These are phyloP conservation scores for Aurelia aurita complex sp. Pacific DNA, from an alignment of 30 jellyfish, hydroid and myxozoan species.

Conservation along the genomic window DNA sequence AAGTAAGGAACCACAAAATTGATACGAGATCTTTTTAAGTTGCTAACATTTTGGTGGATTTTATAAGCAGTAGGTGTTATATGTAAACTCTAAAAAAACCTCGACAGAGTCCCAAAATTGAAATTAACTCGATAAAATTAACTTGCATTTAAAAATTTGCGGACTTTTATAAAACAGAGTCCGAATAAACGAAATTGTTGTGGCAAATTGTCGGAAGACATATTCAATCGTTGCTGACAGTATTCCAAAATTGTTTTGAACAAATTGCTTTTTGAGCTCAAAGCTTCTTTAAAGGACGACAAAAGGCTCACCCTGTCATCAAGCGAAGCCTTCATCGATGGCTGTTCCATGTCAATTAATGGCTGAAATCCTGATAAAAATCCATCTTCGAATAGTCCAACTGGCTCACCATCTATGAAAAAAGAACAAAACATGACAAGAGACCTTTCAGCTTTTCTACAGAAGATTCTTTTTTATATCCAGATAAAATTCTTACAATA, in stretches of 20 bases:
- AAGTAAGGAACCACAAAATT: too few species aligned
- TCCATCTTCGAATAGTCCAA: constrained; percentile 72
- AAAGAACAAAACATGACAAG: not conserved
- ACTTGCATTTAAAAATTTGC: not conserved
- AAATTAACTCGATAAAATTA: too few species aligned
- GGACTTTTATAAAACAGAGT: not conserved
- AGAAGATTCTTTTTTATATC: too few species aligned
- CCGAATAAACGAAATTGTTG: not conserved
- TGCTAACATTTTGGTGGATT: too few species aligned
- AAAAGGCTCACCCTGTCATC: constrained; percentile 21
- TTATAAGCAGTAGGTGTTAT: too few species aligned
- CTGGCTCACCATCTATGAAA: constrained; percentile 66
- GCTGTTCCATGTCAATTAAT: constrained; percentile 40
- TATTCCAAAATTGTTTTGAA: not conserved
- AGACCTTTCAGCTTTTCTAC: too few species aligned
- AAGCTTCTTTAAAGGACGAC: not conserved
- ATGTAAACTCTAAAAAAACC: too few species aligned
- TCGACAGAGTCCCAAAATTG: too few species aligned
- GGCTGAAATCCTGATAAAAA: constrained; percentile 85
- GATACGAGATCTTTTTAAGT: too few species aligned
- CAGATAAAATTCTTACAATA: too few species aligned
- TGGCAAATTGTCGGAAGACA: not conserved
- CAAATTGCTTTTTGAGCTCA: too few species aligned
- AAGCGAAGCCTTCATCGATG: constrained; percentile 44
- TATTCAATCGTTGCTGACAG: not conserved